Conservation (phyloP, 1,140 invertebrate genomes). For the Formica selysi region DNA sequence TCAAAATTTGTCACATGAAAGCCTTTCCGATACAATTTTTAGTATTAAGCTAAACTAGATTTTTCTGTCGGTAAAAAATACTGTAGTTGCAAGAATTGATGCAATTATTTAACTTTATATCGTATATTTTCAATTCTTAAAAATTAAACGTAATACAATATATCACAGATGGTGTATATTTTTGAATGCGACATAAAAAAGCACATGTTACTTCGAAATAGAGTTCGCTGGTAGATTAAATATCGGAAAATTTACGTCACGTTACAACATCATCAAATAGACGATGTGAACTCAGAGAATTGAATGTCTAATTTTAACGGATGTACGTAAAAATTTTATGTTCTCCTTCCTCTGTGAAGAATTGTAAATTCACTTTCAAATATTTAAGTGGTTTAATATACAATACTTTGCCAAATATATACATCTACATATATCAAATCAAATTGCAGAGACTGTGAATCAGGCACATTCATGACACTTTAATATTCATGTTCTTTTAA, state of each 20-base stretch:
- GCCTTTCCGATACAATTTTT: not conserved
- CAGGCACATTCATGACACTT: not conserved
- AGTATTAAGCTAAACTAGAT: not conserved
- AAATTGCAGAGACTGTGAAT: not conserved
- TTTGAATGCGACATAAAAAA: not conserved
- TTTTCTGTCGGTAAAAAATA: not conserved
- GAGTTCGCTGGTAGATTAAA: not conserved
- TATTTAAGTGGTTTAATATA: not conserved
- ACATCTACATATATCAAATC: not conserved
- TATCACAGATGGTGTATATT: not conserved
- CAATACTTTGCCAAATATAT: not conserved
- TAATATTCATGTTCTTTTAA: not conserved
- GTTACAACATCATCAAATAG: not conserved
- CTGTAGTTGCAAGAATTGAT: not conserved
- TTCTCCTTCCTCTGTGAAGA: not conserved
- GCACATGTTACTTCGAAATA: not conserved
- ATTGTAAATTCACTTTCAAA: not conserved
- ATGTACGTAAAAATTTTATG: not conserved
- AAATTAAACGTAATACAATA: not conserved
- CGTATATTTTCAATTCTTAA: not conserved
- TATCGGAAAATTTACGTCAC: constrained; percentile 4
- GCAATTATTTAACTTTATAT: not conserved
- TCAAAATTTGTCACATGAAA: not conserved
- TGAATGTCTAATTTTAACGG: no score
- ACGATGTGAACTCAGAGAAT: not conserved